Evolutionary conservation across 2,113 vertebrate species (phyloP), one percentile per base, ranked within the genome.

Genomic region (Eudyptes chrysolophus): DNA sequence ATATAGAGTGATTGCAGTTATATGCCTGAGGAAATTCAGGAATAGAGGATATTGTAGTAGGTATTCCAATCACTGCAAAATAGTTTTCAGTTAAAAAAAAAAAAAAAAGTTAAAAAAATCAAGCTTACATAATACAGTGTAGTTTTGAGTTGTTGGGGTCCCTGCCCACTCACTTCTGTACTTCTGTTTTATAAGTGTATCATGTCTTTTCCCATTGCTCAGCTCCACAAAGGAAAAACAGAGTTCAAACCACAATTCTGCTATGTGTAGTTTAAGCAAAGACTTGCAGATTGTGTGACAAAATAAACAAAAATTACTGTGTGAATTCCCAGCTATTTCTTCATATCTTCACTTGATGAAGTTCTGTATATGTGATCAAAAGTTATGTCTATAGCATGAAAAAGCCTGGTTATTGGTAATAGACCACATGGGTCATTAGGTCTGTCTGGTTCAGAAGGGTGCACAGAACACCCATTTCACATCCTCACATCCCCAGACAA

Each of bases 11-110:
- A 97, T 82, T 96, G 71, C 95, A 90, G 84, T 94, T 89, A 91
- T 87, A 87, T 88, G 94, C 95, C 93, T 84, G 48, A 97, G 93
- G 96, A 97, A 94, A 96, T 92, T 94, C 82, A 84, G 83, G 54
- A 55, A 78, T n/a, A 79, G 52, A 77, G 40, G 62, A 95, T 92
- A 90, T 64, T 93, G 65, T 82, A 88, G 49, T 24, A 82, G 52
- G 65, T 81, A 92, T 96, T 97, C 65, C 71, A 96, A 96, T 64
- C 87, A 58, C 61, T 66, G 51, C 5, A 88, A 84, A 75, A 89
- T 22, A 57, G 19, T 77, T 88, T 81, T 27, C 54, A 82, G n/a
- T 20, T 14, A 2, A 58, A 40, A 78, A 57, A 42, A 40, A 70
- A 57, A 38, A 70, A 57, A 61, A 48, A 75, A 42, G 26, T n/a